Conservation (phyloP, 2,113 vertebrate genomes). For the Platycercus adscitus region DNA sequence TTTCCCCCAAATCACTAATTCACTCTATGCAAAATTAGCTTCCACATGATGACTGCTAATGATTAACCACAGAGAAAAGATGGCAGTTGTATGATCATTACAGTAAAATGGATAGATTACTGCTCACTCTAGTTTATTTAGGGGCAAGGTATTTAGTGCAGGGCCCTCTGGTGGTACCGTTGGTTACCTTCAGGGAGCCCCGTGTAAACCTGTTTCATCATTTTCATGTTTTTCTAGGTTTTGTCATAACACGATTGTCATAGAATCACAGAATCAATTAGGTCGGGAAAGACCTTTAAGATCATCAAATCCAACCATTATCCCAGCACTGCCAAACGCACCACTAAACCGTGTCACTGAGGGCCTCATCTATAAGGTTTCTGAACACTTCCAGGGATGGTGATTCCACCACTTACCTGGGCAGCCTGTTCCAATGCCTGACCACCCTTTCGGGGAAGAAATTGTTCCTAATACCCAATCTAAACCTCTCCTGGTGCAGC, state of each 20-base stretch:
- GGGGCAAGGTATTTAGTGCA: background rate
- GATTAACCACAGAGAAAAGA: constrained; percentile 1
- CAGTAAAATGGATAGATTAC: background rate
- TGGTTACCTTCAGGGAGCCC: background rate
- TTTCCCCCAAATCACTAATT: background rate
- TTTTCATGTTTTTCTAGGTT: background rate
- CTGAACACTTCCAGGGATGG: background rate
- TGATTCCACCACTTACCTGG: background rate
- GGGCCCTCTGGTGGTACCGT: constrained; percentile 54
- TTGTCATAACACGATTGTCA: background rate
- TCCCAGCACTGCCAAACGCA: background rate
- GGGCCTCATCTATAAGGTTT: background rate
- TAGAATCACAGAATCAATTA: background rate
- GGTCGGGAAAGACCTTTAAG: background rate
- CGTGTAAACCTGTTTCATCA: background rate
- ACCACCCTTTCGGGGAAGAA: background rate
- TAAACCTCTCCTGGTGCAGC: background rate
- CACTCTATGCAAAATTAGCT: background rate
- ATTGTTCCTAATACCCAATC: background rate
- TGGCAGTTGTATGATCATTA: background rate
- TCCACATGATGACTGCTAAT: background rate
- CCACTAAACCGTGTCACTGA: background rate
- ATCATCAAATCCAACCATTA: background rate
- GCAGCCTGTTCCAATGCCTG: background rate
- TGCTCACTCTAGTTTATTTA: background rate